Base-by-base conservation (phyloP, 2,113 vertebrate species). In the Chaetorhynchus papuensis region DNA sequence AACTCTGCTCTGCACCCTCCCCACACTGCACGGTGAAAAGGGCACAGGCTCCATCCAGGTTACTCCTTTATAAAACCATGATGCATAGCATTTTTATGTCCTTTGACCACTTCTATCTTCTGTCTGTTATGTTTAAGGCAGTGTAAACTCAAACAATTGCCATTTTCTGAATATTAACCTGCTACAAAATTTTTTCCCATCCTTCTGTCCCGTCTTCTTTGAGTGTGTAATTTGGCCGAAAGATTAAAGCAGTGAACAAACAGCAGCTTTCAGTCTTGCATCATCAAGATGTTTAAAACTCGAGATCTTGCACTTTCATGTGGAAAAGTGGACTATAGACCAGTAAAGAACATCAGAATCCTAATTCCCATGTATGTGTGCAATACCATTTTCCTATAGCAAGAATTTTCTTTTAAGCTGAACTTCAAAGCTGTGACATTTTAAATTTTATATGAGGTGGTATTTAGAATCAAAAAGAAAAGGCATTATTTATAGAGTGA, bases 371-470 rank as follows among this genome's bases (percentile, higher is more conserved):
- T 44, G 15, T 72, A 53, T 0, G 0, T 16, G 26, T 10, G 15
- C 42, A 77, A 80, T 42, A 50, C 9, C 6, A 23, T 61, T 94
- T 80, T 90, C 70, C 80, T 69, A 86, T 28, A 56, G 41, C 39
- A 91, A 71, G 28, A 57, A 59, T 50, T 49, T 63, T 33, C 57
- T 79, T 89, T 85, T 79, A 79, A 52, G 15, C 28, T 83, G 61
- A 90, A 75, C 44, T 88, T 94, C 93, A 72, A 88, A 81, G 39
- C 27, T 37, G 30, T 70, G 68, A 86, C 54, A 93, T 94, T 95
- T 94, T 77, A 76, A 71, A 92, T 83, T 83, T 71, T 54, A 54
- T 70, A 35, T 14, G 19, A 83, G 30, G 27, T 42, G 59, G 6
- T 66, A 86, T 90, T 92, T 74, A 50, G 35, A 69, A 86, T 49